These are phyloP conservation scores for Luperina testacea DNA, from an alignment of 2,888 invertebrate species.

Conservation along the genomic window DNA sequence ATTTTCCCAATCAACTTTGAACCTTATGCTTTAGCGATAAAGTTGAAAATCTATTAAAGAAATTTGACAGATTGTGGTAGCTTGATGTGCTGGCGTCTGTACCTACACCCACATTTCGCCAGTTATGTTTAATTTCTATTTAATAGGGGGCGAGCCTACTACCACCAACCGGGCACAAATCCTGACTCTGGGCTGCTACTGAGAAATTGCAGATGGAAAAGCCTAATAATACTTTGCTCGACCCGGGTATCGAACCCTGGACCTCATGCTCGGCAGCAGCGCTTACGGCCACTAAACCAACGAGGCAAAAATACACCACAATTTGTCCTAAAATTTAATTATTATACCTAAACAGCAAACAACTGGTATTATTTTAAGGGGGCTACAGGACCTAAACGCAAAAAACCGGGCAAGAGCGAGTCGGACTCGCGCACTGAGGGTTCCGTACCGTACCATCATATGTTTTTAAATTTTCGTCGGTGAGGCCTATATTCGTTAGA, in stretches of 20 bases:
- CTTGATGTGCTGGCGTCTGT: too few species aligned
- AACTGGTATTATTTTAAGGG: background rate
- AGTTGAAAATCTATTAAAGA: too few species aligned
- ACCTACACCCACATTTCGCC: background rate
- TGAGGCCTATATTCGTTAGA: too few species aligned
- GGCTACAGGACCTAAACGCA: too few species aligned
- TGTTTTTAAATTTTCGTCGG: too few species aligned
- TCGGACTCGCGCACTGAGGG: too few species aligned
- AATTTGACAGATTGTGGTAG: too few species aligned
- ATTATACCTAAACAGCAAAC: background rate
- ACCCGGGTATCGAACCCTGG: background rate
- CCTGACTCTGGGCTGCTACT: background rate
- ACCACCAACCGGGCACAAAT: background rate
- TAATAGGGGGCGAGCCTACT: background rate
- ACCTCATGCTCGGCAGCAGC: background rate
- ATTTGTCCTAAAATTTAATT: slow-evolving; percentile 10
- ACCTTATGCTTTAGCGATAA: too few species aligned
- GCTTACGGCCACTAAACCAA: background rate
- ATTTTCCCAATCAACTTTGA: too few species aligned
- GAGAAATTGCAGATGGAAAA: background rate
- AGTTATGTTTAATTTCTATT: background rate
- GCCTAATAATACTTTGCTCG: background rate
- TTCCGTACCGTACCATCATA: too few species aligned
- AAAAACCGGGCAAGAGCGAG: too few species aligned
- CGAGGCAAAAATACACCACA: background rate